Conservation (phyloP, 2,888 invertebrate genomes). For the Fragum fragum region DNA sequence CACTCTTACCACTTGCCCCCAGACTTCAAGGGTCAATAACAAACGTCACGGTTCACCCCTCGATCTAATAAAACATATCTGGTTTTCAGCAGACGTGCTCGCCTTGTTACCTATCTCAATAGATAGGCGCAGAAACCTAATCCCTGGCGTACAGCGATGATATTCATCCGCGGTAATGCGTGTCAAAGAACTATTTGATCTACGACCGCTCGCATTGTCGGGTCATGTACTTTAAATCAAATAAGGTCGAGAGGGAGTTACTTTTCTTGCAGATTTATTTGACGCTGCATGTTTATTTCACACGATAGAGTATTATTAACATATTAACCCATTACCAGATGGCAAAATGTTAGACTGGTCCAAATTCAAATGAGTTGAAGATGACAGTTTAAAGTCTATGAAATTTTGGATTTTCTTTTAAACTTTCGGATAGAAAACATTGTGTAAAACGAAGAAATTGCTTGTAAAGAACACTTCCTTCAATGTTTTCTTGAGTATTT, state of each 20-base stretch:
- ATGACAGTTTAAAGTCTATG: no score
- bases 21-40: constrained; percentile 58
- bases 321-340: no score
- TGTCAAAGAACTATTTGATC: constrained; percentile 62
- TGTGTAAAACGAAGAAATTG: no score
- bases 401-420: no score
- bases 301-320: no score
- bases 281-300: constrained; percentile 6
- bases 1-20: constrained; percentile 56
- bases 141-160: constrained; percentile 23
- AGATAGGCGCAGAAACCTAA: constrained; percentile 28
- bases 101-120: constrained; percentile 50
- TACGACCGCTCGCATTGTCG: constrained; percentile 46
- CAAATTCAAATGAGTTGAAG: no score
- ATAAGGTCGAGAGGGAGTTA: constrained; percentile 5
- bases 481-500: no score
- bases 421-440: no score
- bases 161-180: constrained; percentile 48
- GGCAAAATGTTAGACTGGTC: no score
- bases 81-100: constrained; percentile 58
- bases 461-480: no score
- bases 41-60: constrained; percentile 53
- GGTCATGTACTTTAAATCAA: constrained; percentile 44
- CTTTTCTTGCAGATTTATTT: not conserved
- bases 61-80: constrained; percentile 66